A percentile compares a stretch with the other conserved stretches of the same genome.
Conservation (phyloP, 2,888 invertebrate genomes). For the Dasypolia templi region DNA sequence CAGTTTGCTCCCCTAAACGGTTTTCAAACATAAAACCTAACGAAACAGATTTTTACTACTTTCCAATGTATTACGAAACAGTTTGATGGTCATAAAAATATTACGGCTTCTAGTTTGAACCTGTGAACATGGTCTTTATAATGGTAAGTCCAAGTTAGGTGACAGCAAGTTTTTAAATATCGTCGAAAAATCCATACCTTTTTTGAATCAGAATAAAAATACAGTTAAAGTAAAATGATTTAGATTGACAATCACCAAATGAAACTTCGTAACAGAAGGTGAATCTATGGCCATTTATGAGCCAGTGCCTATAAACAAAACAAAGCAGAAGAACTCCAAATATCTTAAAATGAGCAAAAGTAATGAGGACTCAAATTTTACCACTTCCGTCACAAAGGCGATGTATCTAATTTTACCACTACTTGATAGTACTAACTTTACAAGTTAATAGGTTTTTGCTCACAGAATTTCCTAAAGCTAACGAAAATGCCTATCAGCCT, state of each 20-base stretch:
- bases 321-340: neutral
- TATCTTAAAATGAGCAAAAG: neutral
- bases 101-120: conserved; percentile 27
- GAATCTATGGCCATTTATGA: neutral
- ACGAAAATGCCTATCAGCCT: neutral
- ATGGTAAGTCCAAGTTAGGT: conserved; percentile 3
- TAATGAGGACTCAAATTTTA: neutral
- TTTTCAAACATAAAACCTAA: conserved; percentile 45
- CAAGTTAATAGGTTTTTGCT: neutral
- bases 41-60: conserved; percentile 43
- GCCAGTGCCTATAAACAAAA: neutral
- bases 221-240: neutral
- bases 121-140: conserved; percentile 35
- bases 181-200: neutral
- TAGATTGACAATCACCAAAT: neutral
- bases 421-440: too few relatives aligned
- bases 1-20: conserved; percentile 5
- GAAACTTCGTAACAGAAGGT: neutral
- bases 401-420: neutral
- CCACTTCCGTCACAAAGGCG: neutral
- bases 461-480: neutral
- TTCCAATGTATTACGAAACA: conserved; percentile 28
- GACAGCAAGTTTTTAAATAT: neutral
- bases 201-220: neutral
- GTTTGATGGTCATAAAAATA: conserved; percentile 43